phyloP scores from a whole-genome alignment of 2,797 vertebrate species.

The Australoheros facetus region DNA sequence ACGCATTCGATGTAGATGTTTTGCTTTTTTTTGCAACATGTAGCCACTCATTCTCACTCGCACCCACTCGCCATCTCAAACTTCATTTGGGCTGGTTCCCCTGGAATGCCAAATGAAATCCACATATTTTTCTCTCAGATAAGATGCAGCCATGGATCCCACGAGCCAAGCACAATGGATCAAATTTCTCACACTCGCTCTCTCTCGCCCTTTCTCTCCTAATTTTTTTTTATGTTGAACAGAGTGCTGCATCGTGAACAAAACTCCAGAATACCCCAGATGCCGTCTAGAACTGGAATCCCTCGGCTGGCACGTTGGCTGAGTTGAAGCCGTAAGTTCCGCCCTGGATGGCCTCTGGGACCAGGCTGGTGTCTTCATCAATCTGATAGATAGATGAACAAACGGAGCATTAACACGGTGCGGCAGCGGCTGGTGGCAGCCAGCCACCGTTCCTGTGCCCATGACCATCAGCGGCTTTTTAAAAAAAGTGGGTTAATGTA shows the following conservation, averaged over 20 bases:
- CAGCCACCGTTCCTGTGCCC: background rate
- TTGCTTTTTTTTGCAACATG: conserved; percentile 90
- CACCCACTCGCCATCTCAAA: conserved; percentile 99
- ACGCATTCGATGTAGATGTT: conserved; percentile 95
- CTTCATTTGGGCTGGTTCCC: conserved; percentile 96
- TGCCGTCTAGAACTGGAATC: conserved; percentile 99
- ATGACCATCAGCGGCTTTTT: background rate
- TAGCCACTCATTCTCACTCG: conserved; percentile 99
- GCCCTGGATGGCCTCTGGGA: conserved; percentile 96
- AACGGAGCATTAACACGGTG: background rate
- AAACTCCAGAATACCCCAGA: conserved; percentile 88
- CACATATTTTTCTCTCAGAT: conserved; percentile 97
- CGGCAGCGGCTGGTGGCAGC: background rate
- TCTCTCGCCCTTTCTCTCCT: conserved; percentile 82
- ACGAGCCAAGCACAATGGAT: conserved; percentile 99
- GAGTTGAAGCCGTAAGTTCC: conserved; percentile 99
- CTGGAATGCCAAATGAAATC: conserved; percentile 98
- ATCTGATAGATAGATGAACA: conserved; percentile 78
- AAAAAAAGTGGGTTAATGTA: background rate
- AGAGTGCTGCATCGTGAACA: conserved; percentile 98
- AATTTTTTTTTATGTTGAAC: conserved; percentile 86
- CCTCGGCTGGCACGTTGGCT: conserved; percentile 98
- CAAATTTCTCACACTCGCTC: conserved; percentile 92
- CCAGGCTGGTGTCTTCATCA: conserved; percentile 97
- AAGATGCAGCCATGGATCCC: conserved; percentile 99